These are phyloP conservation scores for Dendrophyllia cribrosa DNA, from an alignment of 64 coral and sea anemone genomes.

Conservation along the genomic window DNA sequence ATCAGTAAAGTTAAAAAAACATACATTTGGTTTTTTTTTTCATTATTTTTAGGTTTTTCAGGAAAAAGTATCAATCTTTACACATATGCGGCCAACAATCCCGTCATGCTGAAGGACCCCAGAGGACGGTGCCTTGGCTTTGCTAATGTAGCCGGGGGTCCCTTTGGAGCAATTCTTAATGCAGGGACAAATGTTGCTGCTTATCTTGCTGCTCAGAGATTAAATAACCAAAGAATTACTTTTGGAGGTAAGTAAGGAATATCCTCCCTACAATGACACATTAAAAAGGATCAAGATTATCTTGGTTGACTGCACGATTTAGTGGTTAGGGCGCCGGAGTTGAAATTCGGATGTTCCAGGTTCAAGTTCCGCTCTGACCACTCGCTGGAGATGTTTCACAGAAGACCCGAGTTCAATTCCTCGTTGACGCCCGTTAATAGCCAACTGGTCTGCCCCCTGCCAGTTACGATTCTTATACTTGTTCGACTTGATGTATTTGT, in stretches of 20 bases:
- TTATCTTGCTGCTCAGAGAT: not conserved
- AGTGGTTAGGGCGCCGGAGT: too few relatives aligned
- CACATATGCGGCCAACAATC: constrained; percentile 47
- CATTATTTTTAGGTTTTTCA: not conserved
- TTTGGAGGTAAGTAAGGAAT: not conserved
- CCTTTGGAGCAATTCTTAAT: not conserved
- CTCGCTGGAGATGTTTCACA: too few relatives aligned
- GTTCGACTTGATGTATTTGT: too few relatives aligned
- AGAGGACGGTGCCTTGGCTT: constrained; percentile 4
- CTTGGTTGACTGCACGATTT: too few relatives aligned
- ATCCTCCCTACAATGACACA: not conserved
- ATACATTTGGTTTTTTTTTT: not conserved
- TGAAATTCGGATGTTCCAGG: too few relatives aligned
- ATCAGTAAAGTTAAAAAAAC: too few relatives aligned
- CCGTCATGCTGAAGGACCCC: constrained; percentile 14
- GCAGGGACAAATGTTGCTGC: not conserved
- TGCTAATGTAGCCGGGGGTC: not conserved
- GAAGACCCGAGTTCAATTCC: too few relatives aligned
- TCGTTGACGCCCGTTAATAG: too few relatives aligned
- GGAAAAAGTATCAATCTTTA: constrained; percentile 51
- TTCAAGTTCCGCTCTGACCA: too few relatives aligned
- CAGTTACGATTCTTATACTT: too few relatives aligned
- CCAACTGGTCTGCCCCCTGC: too few relatives aligned
- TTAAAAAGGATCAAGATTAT: not conserved
- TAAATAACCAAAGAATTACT: not conserved